Base-by-base conservation (phyloP, 2,888 invertebrate genomes). In the Cantharis rufa region DNA sequence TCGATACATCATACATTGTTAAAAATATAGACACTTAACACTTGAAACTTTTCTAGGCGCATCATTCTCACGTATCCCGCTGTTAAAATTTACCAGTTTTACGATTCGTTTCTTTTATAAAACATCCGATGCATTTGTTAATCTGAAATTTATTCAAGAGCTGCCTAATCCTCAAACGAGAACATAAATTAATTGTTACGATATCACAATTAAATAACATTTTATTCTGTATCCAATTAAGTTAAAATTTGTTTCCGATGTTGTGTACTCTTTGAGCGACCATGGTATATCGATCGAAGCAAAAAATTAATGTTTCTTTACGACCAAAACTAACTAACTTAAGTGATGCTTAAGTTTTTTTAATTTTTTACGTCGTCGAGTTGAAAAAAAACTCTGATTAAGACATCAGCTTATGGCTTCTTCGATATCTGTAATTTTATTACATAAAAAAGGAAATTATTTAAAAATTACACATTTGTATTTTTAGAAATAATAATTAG, bases 11-110 rank as follows among this genome's bases (percentile, higher is more conserved):
- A 66, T 66, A 72, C 72, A 72, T 72, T 72, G 72, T 72, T 72
- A 66, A 66, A 72, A 72, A 72, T 72, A 64, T 66, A 72, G 72
- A 72, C 72, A 66, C 32, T 61, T 62, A 71, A 71, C 66, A 72
- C 66, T 32, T n/a, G 66, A 68, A 64, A 72, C 13, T 15, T 48
- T 68, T 24, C 64, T 18, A 66, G 64, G 16, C 64, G 64, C 18
- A 21, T 66, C 24, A 66, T 66, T 66, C 64, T 66, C 64, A 66
- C 64, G 64, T 66, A 66, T 66, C 64, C 64, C 64, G 64, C 64
- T 66, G 64, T 66, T 48, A n/a, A 48, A 5, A 5, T 66, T 66
- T 16, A 66, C 18, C 18, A 66, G 13, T 66, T 66, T 66, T 66
- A 66, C 64, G 64, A 24, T 66, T 24, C 64, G 64, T 66, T 66